Conservation (phyloP, 2,113 vertebrate genomes). For the Sinocyclocheilus anophthalmus region DNA sequence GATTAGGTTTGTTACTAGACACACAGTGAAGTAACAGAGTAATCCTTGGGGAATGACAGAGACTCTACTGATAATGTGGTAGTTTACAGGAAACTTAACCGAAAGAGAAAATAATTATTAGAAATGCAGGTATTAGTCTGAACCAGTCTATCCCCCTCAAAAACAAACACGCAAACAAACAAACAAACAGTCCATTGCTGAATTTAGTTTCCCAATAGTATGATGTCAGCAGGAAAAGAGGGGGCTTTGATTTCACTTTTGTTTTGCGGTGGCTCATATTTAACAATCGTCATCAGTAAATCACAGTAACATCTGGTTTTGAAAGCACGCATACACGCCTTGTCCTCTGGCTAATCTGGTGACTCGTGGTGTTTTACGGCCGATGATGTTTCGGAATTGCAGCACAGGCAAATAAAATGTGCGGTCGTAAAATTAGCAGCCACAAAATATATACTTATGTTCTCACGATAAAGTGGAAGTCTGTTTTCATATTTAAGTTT, state of each 20-base stretch:
- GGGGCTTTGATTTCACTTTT: constrained; percentile 52
- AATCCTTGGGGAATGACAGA: neutral
- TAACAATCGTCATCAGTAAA: constrained; percentile 35
- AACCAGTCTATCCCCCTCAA: neutral
- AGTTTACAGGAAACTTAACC: neutral
- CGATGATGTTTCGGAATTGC: constrained; percentile 71
- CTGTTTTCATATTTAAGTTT: constrained; percentile 68
- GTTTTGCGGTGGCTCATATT: constrained; percentile 27
- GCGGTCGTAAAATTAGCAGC: constrained; percentile 80
- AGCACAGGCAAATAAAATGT: constrained; percentile 78
- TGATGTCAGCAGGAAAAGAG: constrained; percentile 75
- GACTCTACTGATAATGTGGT: neutral
- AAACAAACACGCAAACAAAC: neutral
- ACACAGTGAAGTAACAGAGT: neutral
- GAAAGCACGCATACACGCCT: constrained; percentile 38
- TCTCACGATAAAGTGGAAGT: constrained; percentile 69
- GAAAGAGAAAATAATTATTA: neutral
- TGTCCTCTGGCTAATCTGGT: constrained; percentile 60
- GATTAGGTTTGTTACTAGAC: too few relatives aligned
- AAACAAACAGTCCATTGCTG: neutral
- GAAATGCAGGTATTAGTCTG: neutral
- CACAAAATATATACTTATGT: constrained; percentile 79
- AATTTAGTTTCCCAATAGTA: neutral
- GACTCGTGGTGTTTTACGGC: constrained; percentile 75
- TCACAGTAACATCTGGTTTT: constrained; percentile 55